Base-by-base conservation (phyloP, 2,888 invertebrate genomes). In the Mythimna loreyi region DNA sequence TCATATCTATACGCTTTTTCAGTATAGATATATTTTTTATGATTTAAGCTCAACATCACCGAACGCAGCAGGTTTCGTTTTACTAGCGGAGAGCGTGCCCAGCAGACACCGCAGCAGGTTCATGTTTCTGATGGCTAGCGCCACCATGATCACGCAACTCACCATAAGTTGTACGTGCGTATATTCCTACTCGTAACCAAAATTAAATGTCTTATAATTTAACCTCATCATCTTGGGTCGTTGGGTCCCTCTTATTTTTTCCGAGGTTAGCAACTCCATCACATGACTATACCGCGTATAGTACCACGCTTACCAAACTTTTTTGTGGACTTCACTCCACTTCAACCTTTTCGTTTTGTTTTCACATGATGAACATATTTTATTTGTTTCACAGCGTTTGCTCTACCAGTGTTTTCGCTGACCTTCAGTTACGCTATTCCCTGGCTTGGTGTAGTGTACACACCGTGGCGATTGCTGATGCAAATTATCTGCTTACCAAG, bases 391-490 rank as follows among this genome's bases (percentile, higher is more conserved):
- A 47, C 89, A 94, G 94, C 87, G 5, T 87, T 90, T 16, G 93
- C 93, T 6, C 72, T 94, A 23, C 92, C 93, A n/a, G 83, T 93
- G 58, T 90, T 92, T 71, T 72, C 75, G 2, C 75, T 91, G n/a
- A 86, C 83, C 21, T 92, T 96, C 78, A 89, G 92, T 6, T 60
- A 95, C 1, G 83, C 92, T 1, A 81, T 94, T 16, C 45, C 90
- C 9, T 86, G 95, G 72, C 81, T 97, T 19, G 91, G 90, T 1
- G 81, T 97, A 75, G 89, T 90, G 1, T 97, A 97, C 82, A 96
- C 97, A 67, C 97, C 98, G 0, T 98, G 98, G 98, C 95, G 98
- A 53, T 83, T 98, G 33, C 96, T 98, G 61, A 90, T 98, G 43
- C 96, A 97, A 19, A 82, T 97, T 1, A 96, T 97, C 80, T 96